Evolutionary conservation across 2,113 vertebrate species (phyloP), one percentile per base, ranked within the genome.

Genomic region (Lethenteron reissneri): DNA sequence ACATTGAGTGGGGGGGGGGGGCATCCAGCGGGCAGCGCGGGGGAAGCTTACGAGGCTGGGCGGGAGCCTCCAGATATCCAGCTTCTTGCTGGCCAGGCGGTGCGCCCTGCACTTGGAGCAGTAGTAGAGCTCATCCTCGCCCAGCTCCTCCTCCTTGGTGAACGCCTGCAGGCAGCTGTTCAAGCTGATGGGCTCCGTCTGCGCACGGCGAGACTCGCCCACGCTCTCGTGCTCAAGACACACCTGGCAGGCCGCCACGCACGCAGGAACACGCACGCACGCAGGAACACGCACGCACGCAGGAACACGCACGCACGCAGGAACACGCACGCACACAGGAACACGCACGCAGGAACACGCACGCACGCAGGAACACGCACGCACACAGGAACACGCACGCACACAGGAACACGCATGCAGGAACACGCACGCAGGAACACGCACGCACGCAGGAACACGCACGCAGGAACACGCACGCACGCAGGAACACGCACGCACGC

Each of bases 101-200:
- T 96, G 92, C 4, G 87, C 88, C 78, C 89, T 90, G 80, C 94
- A 97, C 78, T 99, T 99, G 76, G 94, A 99, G 77, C 94, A 99
- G 80, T 92, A 95, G 81, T 99, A 99, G 79, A 99, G 91, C 77
- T 99, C 92, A 11, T 99, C 90, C 74, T 96, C 92, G 1, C 94
- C 94, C 58, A 97, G 81, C 70, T 97, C 91, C 72, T 99, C 94
- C 79, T 99, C 92, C 0, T 82, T 87, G 76, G 94, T 99, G 82
- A 99, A 99, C 74, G 91, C 91, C 76, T 86, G 83, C 72, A 97
- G 83, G 74, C 94, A 99, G 70, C 87, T 99, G 77, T 96, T 89
- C 77, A 97, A 79, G 78, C 90, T 95, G 83, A 99, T 95, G 75
- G 94, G 94, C 77, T 97, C 94, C 0, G 92, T 91, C 69, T 99